phyloP scores from a whole-genome alignment of 2,888 invertebrate species.

The Cephus rjabovi region DNA sequence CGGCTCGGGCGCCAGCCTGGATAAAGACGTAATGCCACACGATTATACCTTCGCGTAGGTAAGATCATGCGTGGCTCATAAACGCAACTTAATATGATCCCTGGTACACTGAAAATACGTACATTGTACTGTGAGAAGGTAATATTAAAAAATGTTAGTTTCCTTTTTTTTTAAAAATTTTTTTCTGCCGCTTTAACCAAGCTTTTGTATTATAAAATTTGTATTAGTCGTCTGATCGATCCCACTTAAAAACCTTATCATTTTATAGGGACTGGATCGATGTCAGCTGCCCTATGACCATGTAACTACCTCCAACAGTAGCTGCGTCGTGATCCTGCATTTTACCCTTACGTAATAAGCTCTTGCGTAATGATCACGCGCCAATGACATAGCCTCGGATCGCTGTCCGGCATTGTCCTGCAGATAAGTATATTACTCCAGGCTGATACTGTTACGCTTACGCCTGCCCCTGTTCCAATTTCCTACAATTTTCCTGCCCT shows the following conservation, averaged over 20 bases:
- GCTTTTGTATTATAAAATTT: too few species aligned
- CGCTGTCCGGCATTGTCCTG: slow-evolving; percentile 34
- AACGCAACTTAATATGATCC: slow-evolving; percentile 30
- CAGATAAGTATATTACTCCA: slow-evolving; percentile 31
- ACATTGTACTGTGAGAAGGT: too few species aligned
- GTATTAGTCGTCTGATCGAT: too few species aligned
- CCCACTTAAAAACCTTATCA: too few species aligned
- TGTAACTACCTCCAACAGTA: slow-evolving; percentile 31
- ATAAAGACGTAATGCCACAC: slow-evolving; percentile 36
- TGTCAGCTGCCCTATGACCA: slow-evolving; percentile 24
- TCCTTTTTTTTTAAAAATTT: too few species aligned
- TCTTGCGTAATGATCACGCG: slow-evolving; percentile 31
- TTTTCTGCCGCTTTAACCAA: too few species aligned
- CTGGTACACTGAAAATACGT: too few species aligned
- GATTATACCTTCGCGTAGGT: slow-evolving; percentile 41
- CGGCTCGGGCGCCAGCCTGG: background rate
- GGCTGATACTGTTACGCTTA: too few species aligned
- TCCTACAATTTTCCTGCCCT: slow-evolving; percentile 5
- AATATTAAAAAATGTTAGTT: too few species aligned
- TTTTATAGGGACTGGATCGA: too few species aligned
- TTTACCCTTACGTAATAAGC: slow-evolving; percentile 30
- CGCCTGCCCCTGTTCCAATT: background rate
- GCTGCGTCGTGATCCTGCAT: slow-evolving; percentile 29
- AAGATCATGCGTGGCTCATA: slow-evolving; percentile 31
- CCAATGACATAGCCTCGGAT: slow-evolving; percentile 27